These are phyloP conservation scores for Heliconius erato DNA, from an alignment of 2,888 invertebrate species.

Conservation along the genomic window DNA sequence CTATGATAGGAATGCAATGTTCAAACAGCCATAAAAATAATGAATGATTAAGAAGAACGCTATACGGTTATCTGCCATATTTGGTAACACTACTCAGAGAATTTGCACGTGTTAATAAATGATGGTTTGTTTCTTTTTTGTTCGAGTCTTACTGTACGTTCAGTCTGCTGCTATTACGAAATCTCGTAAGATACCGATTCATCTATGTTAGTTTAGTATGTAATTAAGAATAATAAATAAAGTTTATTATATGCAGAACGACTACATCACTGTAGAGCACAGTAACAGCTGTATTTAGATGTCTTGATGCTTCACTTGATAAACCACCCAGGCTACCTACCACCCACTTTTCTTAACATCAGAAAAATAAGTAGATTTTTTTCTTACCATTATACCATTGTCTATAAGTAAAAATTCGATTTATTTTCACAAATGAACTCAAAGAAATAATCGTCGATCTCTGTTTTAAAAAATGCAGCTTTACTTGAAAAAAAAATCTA, in stretches of 20 bases:
- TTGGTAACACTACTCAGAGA: constrained; percentile 41
- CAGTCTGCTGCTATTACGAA: constrained; percentile 33
- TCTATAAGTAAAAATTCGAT: too few relatives aligned
- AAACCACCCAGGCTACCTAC: too few relatives aligned
- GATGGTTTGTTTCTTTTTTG: constrained; percentile 50
- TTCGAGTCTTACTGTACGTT: not conserved
- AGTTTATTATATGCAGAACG: not conserved
- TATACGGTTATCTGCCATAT: constrained; percentile 42
- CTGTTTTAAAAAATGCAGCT: not conserved
- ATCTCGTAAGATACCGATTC: not conserved
- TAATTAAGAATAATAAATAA: not conserved
- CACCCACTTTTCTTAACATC: not conserved
- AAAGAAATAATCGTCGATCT: not conserved
- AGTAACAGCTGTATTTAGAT: too few relatives aligned
- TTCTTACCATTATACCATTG: too few relatives aligned
- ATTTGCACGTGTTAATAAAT: constrained; percentile 55
- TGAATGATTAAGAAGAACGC: constrained; percentile 40
- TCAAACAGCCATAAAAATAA: constrained; percentile 39
- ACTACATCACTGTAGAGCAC: not conserved
- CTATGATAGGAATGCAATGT: constrained; percentile 41
- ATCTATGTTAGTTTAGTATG: not conserved
- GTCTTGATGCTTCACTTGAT: too few relatives aligned
- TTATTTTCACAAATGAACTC: too few relatives aligned
- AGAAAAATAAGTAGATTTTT: not conserved
- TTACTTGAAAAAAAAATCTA: not conserved